Base-by-base conservation (phyloP, 2,113 vertebrate species). In the Myodes glareolus region DNA sequence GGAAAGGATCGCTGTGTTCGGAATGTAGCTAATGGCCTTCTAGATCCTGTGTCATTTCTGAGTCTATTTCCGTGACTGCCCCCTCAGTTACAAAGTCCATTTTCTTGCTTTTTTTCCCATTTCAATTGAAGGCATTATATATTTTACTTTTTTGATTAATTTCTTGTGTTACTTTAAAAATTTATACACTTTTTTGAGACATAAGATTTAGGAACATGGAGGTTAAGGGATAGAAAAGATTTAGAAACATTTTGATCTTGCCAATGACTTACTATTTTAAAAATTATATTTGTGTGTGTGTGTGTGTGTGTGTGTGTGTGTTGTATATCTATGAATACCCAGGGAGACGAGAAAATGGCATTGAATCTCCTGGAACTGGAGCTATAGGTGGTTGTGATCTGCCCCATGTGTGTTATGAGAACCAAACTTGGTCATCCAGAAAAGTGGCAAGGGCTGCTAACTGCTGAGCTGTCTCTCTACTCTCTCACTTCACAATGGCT, bases 151-250 rank as follows among this genome's bases (percentile, higher is more conserved):
- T 4, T 76, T 95, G 50, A 45, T 81, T 68, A 50, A 47, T 52
- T 95, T 91, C 23, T 93, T 91, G 0, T 86, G 61, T 68, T 81
- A 17, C 31, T 97, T 93, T 93, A 1, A 50, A 91, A 88, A 63
- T 55, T 85, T 16, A 76, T 39, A 14, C 0, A 58, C 7, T 92
- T 70, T 82, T 92, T 73, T 88, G n/a, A 29, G 31, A 87, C n/a
- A 94, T 36, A 70, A 36, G 55, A 92, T 90, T 90, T 90, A 50
- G 67, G 82, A 92, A 76, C 33, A 92, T 8, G 55, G 19, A 5
- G 55, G 5, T 5, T 19, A 19, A 5, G 17, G 17, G 55, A 5
- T 58, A 21, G 19, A 58, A 58, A 70, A 36, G 55, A 92, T 90
- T 90, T 90, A 50, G 73, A 87, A 92, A 76, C 33, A 92, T 8